phyloP scores from a whole-genome alignment of 2,888 invertebrate genomes.

The Dolomedes plantarius region DNA sequence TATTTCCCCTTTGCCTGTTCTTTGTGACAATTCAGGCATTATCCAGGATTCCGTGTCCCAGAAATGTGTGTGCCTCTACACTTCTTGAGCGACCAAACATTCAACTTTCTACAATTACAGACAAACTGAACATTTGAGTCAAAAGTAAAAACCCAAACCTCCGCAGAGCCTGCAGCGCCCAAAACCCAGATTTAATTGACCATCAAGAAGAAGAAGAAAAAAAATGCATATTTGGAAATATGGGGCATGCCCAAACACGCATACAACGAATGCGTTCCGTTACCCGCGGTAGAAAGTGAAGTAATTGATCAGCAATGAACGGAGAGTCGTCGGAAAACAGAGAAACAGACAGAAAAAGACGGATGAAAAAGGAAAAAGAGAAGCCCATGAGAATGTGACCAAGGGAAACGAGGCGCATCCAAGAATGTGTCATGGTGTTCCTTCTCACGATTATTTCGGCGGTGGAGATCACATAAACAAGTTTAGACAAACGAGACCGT shows the following conservation, averaged over 20 bases:
- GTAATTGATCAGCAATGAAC: not conserved
- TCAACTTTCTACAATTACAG: not conserved
- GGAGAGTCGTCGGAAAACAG: not conserved
- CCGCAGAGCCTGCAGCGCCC: not conserved
- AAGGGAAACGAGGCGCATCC: conserved; percentile 36
- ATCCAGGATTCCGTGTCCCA: not conserved
- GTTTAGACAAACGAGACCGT: conserved; percentile 30
- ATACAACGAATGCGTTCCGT: not conserved
- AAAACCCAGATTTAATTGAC: not conserved
- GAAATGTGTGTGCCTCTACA: not conserved
- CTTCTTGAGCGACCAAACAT: not conserved
- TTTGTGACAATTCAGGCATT: too few species aligned
- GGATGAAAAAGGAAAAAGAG: not conserved
- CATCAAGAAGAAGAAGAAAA: not conserved
- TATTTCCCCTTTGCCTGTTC: too few species aligned
- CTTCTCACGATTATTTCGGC: conserved; percentile 34
- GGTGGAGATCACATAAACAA: conserved; percentile 37
- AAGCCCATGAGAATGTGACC: conserved; percentile 21
- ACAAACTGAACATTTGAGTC: not conserved
- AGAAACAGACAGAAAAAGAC: not conserved
- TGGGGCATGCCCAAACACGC: conserved; percentile 1
- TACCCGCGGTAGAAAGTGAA: conserved; percentile 6
- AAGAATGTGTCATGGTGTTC: conserved; percentile 49
- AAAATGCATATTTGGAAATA: not conserved
- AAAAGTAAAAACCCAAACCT: not conserved